phyloP scores from a whole-genome alignment of 2,113 vertebrate genomes.

The Prietella phreatophila region DNA sequence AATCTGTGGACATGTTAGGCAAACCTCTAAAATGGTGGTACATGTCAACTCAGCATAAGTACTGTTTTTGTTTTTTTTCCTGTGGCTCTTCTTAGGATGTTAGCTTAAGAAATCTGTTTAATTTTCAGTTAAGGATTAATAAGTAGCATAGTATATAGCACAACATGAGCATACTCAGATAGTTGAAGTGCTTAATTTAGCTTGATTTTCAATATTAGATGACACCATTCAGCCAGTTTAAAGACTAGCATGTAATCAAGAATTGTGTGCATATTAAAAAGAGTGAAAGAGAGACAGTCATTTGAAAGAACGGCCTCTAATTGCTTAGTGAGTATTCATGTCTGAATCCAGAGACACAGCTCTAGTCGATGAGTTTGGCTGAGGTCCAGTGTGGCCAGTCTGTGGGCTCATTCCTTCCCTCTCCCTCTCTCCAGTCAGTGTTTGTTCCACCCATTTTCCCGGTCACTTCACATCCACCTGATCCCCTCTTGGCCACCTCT shows the following conservation, averaged over 20 bases:
- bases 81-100: background rate
- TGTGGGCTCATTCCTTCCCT: constrained; percentile 31
- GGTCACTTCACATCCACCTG: constrained; percentile 56
- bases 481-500: constrained; percentile 42
- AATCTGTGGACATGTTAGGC: constrained; percentile 22
- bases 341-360: background rate
- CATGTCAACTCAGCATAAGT: background rate
- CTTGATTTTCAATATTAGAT: background rate
- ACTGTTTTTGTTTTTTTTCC: background rate
- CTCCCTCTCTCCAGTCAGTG: constrained; percentile 16
- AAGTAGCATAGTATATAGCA: background rate
- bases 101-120: background rate
- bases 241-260: background rate
- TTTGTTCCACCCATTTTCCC: constrained; percentile 53
- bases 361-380: constrained; percentile 36
- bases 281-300: background rate
- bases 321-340: constrained; percentile 12
- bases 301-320: constrained; percentile 24
- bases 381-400: constrained; percentile 30
- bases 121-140: background rate
- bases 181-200: background rate
- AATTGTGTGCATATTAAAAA: background rate
- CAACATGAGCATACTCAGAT: background rate
- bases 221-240: background rate
- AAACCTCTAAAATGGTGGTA: constrained; percentile 2